Evolutionary conservation across 2,113 vertebrate genomes (phyloP), one percentile per base, ranked within the genome.

Genomic region (Fukomys damarensis): DNA sequence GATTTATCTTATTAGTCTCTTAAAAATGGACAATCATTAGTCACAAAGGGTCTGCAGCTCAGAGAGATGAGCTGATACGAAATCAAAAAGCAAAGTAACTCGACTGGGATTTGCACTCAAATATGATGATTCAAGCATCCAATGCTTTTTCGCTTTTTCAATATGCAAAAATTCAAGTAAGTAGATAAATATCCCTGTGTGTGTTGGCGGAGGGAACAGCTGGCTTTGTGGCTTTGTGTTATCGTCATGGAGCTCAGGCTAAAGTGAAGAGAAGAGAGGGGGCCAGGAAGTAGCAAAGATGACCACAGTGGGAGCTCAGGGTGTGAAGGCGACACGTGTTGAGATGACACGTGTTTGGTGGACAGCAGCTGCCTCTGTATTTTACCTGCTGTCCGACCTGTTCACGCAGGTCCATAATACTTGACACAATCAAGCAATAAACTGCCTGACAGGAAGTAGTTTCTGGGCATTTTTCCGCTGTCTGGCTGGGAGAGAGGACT

Each of bases 321-420:
- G n/a, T 43, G 81, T 96, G 91, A 92, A 91, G 43, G 30, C 92
- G 96, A 96, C 85, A 87, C 66, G 30, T 61, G 97, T 38, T 86
- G 92, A 98, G 96, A 92, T 96, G 96, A 97, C 97, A 92, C 70
- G 94, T 89, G 59, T 88, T 90, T 82, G 59, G 93, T 95, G 93
- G 92, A 96, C 95, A 94, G 89, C 79, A 74, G 89, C 91, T 96
- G 86, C 61, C 82, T 88, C 95, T 80, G 46, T 84, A 2, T 97
- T 2, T 1, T 97, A 97, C 97, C 96, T 98, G 93, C 92, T 96
- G 94, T 22, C 76, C 63, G 66, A 72, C 1, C 19, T 3, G 35
- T 46, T 56, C 85, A 0, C 0, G 56, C 4, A 13, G 96, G 79
- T 96, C 54, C 14, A 12, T 38, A 17, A 59, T 2, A 11, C 1